Percentiles rank a stretch among this genome's conserved stretches.
phyloP scores from a whole-genome alignment of 1,140 invertebrate species.

The Reticulitermes speratus region DNA sequence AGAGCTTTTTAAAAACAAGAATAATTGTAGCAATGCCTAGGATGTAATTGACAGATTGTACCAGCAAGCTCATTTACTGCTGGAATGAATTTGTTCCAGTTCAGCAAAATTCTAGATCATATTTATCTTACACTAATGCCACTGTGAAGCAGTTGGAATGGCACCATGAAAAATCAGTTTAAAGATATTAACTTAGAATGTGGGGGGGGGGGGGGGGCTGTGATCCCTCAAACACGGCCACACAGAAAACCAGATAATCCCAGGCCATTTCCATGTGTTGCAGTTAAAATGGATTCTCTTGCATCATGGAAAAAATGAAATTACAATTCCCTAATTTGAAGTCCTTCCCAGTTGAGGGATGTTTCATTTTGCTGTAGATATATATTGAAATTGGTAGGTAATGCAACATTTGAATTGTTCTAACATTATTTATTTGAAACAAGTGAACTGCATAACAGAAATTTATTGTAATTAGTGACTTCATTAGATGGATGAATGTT shows the following conservation, averaged over 20 bases:
- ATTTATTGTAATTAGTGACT: not conserved
- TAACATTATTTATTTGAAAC: conserved; percentile 15
- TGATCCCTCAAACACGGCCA: too few species aligned
- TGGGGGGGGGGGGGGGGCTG: too few species aligned
- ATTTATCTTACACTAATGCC: not conserved
- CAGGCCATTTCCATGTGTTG: not conserved
- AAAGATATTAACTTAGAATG: not conserved
- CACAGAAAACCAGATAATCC: not conserved
- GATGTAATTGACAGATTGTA: not conserved
- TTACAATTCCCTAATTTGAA: not conserved
- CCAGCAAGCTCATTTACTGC: not conserved
- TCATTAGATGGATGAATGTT: conserved; percentile 1
- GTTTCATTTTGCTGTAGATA: not conserved
- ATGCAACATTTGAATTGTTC: not conserved
- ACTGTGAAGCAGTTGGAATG: not conserved
- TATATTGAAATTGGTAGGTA: not conserved
- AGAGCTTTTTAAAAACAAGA: conserved; percentile 2
- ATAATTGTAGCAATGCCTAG: not conserved
- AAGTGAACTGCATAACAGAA: not conserved
- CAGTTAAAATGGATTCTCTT: not conserved
- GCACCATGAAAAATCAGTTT: not conserved
- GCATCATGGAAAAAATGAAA: not conserved
- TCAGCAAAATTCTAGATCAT: not conserved
- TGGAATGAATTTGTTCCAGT: not conserved
- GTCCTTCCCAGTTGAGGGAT: not conserved